These are phyloP conservation scores for Euglossa dilemma DNA, from an alignment of 1,140 invertebrate species.

Conservation along the genomic window DNA sequence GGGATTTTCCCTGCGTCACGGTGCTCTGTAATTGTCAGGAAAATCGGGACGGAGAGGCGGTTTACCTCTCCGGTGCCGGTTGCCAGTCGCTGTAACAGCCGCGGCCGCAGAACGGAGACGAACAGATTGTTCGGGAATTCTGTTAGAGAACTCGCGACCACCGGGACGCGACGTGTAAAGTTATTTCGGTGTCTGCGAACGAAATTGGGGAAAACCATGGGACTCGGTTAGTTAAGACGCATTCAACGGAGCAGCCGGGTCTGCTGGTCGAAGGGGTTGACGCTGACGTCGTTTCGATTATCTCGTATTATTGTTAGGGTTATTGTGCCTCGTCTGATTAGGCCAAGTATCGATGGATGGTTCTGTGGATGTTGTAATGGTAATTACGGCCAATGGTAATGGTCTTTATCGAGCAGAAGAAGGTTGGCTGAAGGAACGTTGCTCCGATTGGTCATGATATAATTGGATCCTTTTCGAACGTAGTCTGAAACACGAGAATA, in stretches of 20 bases:
- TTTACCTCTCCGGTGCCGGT: not conserved
- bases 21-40: constrained; percentile 32
- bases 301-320: constrained; percentile 14
- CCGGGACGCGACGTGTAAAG: constrained; percentile 17
- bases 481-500: too few species aligned
- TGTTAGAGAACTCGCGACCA: constrained; percentile 37
- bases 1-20: not conserved
- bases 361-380: not conserved
- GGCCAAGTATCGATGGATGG: constrained; percentile 1
- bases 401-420: too few species aligned
- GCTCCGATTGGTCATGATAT: too few species aligned
- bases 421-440: too few species aligned
- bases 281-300: not conserved
- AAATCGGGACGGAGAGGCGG: constrained; percentile 22
- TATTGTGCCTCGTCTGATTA: not conserved
- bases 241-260: constrained; percentile 1
- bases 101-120: constrained; percentile 4
- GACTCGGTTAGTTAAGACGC: constrained; percentile 45
- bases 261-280: not conserved
- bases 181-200: constrained; percentile 39
- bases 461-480: too few species aligned
- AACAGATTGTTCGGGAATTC: constrained; percentile 39
- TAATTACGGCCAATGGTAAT: too few species aligned
- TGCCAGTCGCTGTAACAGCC: constrained; percentile 7
- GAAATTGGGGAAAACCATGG: constrained; percentile 27